Base-by-base conservation (phyloP, 2,888 invertebrate species). In the Sabellastarte sp. region DNA sequence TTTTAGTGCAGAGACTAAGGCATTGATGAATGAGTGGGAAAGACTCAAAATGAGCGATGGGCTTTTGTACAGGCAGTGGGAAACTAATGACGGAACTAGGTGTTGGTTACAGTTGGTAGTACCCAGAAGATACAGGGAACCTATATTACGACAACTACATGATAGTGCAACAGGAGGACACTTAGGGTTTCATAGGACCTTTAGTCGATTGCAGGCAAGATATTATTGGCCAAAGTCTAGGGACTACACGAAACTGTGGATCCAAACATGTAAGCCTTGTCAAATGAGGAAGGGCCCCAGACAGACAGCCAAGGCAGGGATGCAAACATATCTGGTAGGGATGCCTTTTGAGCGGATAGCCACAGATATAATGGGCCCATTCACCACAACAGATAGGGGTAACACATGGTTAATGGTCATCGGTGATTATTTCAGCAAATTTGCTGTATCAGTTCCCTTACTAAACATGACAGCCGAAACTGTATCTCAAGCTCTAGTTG, bases 341-440 rank as follows among this genome's bases (percentile, higher is more conserved):
- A 20, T 20, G 20, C 10, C 20, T 5, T 5, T 5, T 10, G 41
- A 41, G 20, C 41, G 41, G 10, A 20, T 41, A 5, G 41, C 41
- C 20, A 10, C 41, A 41, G 41, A 41, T 41, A 41, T 41, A 20
- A 20, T 41, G 5, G 41, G 41, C 10, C 58, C 5, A 10, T 24
- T 30, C 15, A 56, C 3, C 15, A 57, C 61, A 26, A 71, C 68
- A 28, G 56, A 59, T 10, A 61, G 63, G 56, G 63, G 61, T 3
- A 72, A 73, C 53, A 33, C 59, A 15, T 73, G 70, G 57, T 68
- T 73, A 20, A 63, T 73, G 50, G 71, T 74, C 5, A 26, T 65
- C 5, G 52, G 60, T 1, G 69, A 71, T 55, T 71, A 73, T 57
- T 74, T 68, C 61, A 65, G 69, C 4, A n/a, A n/a, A n/a, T n/a